Conservation (phyloP, 2,113 vertebrate genomes). For the Tenebrosternarchus preto region DNA sequence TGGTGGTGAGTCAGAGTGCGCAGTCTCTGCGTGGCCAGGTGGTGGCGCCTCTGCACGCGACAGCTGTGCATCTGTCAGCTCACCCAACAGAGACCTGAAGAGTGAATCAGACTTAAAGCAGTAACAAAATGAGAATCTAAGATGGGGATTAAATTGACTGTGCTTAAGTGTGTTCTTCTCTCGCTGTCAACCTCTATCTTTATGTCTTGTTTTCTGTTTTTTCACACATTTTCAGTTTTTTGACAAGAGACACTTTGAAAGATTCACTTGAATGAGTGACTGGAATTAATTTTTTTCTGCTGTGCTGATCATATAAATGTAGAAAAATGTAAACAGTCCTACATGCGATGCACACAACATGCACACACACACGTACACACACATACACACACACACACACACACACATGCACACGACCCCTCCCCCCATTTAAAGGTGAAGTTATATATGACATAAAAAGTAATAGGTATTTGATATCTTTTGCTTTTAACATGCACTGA, state of each 20-base stretch:
- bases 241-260: slow-evolving; percentile 3
- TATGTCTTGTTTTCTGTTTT: not conserved
- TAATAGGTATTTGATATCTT: slow-evolving; percentile 34
- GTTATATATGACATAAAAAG: slow-evolving; percentile 21
- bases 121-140: slow-evolving; percentile 34
- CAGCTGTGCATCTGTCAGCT: slow-evolving; percentile 22
- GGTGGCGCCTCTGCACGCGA: not conserved
- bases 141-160: slow-evolving; percentile 40
- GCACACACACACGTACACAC: slow-evolving; percentile 35
- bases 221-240: not conserved
- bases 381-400: slow-evolving; percentile 35
- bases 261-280: slow-evolving; percentile 13
- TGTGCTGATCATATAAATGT: slow-evolving; percentile 10
- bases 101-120: slow-evolving; percentile 39
- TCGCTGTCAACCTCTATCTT: slow-evolving; percentile 4
- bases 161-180: slow-evolving; percentile 12
- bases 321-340: slow-evolving; percentile 3
- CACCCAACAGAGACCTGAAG: not conserved
- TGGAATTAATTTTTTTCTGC: slow-evolving; percentile 38
- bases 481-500: slow-evolving; percentile 34
- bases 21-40: not conserved
- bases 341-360: slow-evolving; percentile 33
- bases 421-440: slow-evolving; percentile 18
- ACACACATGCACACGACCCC: slow-evolving; percentile 30
- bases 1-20: not conserved